A percentile compares a stretch with the other conserved stretches of the same genome.
Evolutionary conservation across 2,797 vertebrate species (phyloP).

Genomic region (Sphenopsis melanotis): DNA sequence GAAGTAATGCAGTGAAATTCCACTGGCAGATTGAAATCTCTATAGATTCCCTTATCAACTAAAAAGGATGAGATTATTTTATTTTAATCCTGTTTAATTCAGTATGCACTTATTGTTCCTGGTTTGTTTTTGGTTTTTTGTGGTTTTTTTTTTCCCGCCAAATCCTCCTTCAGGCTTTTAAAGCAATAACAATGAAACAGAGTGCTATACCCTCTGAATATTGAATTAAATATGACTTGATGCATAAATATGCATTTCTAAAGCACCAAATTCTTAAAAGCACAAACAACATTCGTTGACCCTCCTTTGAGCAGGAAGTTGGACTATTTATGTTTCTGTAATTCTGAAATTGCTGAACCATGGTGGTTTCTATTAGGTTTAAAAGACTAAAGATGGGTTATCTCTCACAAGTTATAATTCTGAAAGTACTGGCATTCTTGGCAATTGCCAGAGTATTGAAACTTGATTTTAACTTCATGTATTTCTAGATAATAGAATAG

Average conservation of each 20-base stretch:
- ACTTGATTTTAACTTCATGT: neutral
- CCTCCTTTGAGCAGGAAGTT: neutral
- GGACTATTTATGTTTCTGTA: neutral
- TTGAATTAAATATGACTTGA: neutral
- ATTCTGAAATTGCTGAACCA: neutral
- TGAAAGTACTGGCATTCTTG: neutral
- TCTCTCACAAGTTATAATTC: neutral
- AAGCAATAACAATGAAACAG: neutral
- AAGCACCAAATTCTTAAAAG: neutral
- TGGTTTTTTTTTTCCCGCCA: accelerated
- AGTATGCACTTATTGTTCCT: neutral
- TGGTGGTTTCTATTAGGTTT: neutral
- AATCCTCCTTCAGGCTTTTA: constrained; percentile 14
- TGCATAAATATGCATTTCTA: neutral
- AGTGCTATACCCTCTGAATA: neutral
- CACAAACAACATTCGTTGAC: neutral
- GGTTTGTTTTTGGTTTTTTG: accelerated
- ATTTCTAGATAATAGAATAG: neutral
- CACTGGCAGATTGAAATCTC: neutral
- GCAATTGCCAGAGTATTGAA: neutral
- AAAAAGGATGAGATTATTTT: neutral
- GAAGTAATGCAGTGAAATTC: neutral
- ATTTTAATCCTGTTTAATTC: constrained; percentile 31
- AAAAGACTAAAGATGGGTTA: neutral
- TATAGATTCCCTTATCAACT: neutral